phyloP scores from a whole-genome alignment of 37 sponge, comb jelly and placozoan genomes.

The Corticium candelabrum region DNA sequence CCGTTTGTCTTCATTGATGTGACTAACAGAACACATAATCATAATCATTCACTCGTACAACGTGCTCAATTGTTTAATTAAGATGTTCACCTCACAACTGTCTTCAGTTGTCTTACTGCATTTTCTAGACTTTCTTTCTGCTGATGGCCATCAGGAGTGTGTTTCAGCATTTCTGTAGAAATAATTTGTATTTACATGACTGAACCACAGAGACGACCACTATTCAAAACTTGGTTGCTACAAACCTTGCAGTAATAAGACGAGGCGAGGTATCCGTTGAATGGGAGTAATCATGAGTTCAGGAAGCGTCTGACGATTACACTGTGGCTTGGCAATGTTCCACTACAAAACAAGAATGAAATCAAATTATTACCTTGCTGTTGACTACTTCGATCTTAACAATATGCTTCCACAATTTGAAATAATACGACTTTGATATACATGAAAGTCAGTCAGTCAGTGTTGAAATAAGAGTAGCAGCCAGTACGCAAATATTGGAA shows the following conservation, averaged over 20 bases:
- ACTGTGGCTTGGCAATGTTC: conserved; percentile 64
- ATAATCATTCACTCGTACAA: not conserved
- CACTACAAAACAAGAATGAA: conserved; percentile 29
- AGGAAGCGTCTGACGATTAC: conserved; percentile 65
- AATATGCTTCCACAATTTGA: too few relatives aligned
- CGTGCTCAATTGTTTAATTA: not conserved
- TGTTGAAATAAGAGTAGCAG: too few relatives aligned
- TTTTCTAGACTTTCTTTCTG: conserved; percentile 27
- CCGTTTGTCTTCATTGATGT: conserved; percentile 88
- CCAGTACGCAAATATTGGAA: too few relatives aligned
- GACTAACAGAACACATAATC: conserved; percentile 20
- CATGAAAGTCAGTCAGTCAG: too few relatives aligned
- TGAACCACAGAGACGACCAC: not conserved
- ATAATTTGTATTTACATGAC: too few relatives aligned
- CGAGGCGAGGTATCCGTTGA: conserved; percentile 77
- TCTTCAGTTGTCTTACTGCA: conserved; percentile 55
- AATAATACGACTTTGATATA: too few relatives aligned
- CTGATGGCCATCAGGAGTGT: conserved; percentile 13
- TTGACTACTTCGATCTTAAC: too few relatives aligned
- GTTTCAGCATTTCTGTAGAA: conserved; percentile 16
- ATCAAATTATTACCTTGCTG: too few relatives aligned
- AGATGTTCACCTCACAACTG: conserved; percentile 67
- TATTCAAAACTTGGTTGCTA: not conserved
- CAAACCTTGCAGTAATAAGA: conserved; percentile 75
- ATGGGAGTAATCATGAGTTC: conserved; percentile 81